Evolutionary conservation across 1,140 invertebrate species (phyloP).

Genomic region (Ceratosolen solmsi): DNA sequence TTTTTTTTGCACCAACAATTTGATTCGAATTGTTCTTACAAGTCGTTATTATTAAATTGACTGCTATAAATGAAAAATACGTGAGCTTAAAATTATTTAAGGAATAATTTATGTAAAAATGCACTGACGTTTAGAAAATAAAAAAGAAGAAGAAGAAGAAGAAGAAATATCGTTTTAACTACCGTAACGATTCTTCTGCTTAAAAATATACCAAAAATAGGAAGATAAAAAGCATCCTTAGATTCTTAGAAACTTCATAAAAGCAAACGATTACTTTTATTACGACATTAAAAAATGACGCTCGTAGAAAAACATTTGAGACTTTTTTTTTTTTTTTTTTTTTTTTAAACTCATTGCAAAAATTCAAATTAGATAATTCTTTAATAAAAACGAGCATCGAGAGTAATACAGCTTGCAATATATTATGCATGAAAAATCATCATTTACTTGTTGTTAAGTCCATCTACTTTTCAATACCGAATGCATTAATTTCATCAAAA

Average conservation of each 20-base stretch:
- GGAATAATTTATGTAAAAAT: too few relatives aligned
- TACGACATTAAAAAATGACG: background rate
- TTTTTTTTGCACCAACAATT: too few relatives aligned
- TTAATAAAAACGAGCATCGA: background rate
- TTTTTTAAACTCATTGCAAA: background rate
- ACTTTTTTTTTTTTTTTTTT: too few relatives aligned
- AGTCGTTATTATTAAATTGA: too few relatives aligned
- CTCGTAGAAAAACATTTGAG: background rate
- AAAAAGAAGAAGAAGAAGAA: too few relatives aligned
- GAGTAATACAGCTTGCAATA: background rate
- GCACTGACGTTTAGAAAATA: background rate
- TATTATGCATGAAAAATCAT: background rate
- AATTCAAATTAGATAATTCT: slow-evolving; percentile 4
- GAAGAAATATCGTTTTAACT: too few relatives aligned
- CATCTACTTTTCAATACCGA: too few relatives aligned
- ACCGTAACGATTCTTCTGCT: background rate
- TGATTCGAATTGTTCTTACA: too few relatives aligned
- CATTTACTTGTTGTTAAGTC: background rate
- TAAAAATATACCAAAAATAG: background rate
- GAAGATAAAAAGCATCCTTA: background rate
- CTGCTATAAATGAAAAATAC: too few relatives aligned
- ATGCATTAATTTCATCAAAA: too few relatives aligned
- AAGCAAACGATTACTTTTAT: background rate
- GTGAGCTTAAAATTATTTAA: too few relatives aligned
- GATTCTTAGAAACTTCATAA: slow-evolving; percentile 5